Evolutionary conservation across 1,140 invertebrate genomes (phyloP).

Genomic region (Atopsyche davidsoni): DNA sequence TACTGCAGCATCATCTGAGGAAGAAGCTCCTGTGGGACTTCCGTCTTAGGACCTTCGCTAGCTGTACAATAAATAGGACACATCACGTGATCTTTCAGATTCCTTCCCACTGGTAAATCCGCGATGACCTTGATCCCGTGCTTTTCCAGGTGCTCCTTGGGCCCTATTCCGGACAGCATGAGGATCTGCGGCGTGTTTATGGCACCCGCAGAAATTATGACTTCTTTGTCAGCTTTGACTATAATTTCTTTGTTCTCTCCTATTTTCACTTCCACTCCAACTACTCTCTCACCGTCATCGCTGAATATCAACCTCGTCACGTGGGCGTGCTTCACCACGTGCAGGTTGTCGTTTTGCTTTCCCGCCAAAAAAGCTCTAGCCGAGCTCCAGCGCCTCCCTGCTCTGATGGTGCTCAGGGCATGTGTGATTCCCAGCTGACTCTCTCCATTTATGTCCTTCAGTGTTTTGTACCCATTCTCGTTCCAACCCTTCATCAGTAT

Average conservation of each 20-base stretch:
- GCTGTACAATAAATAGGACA: constrained; percentile 36
- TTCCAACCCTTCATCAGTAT: constrained; percentile 44
- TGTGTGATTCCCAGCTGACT: constrained; percentile 48
- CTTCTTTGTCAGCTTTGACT: constrained; percentile 46
- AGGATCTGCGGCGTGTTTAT: constrained; percentile 50
- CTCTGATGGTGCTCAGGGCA: constrained; percentile 44
- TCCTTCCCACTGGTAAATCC: constrained; percentile 64
- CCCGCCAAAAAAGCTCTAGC: constrained; percentile 54
- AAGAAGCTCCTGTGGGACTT: constrained; percentile 29
- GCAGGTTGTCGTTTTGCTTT: constrained; percentile 58
- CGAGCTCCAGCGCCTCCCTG: constrained; percentile 57
- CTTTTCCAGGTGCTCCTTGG: constrained; percentile 37
- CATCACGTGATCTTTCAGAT: constrained; percentile 59
- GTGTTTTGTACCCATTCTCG: constrained; percentile 42
- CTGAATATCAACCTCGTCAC: constrained; percentile 48
- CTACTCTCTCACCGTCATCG: constrained; percentile 31
- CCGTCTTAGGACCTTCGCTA: constrained; percentile 27
- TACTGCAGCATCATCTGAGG: constrained; percentile 34
- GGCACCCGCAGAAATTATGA: constrained; percentile 50
- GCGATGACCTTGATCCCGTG: constrained; percentile 44
- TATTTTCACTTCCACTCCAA: constrained; percentile 37
- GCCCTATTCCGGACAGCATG: constrained; percentile 45
- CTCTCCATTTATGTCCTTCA: constrained; percentile 45
- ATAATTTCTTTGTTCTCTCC: constrained; percentile 30
- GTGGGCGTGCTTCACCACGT: constrained; percentile 55